Conservation (phyloP, 2,797 vertebrate genomes). For the Acanthopagrus latus region DNA sequence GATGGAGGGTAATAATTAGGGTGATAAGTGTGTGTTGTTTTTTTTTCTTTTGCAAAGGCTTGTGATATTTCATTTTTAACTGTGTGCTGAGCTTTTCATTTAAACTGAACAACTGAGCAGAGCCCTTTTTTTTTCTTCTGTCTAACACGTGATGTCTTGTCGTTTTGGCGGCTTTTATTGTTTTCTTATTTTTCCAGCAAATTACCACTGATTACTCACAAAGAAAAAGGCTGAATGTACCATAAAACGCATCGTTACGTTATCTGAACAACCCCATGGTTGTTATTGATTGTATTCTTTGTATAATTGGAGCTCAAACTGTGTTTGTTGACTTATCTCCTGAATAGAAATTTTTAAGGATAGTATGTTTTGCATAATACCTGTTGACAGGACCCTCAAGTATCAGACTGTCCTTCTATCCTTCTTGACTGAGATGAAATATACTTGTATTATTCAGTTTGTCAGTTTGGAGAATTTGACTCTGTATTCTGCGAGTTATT, state of each 20-base stretch:
- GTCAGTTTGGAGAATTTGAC: not conserved
- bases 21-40: not conserved
- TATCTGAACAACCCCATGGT: not conserved
- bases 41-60: not conserved
- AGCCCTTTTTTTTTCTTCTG: conserved; percentile 33
- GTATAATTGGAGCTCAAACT: conserved; percentile 11
- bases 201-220: not conserved
- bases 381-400: conserved; percentile 54
- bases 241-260: conserved; percentile 24
- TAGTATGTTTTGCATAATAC: conserved; percentile 51
- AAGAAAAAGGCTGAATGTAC: not conserved
- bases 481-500: not conserved
- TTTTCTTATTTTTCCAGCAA: not conserved
- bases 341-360: conserved; percentile 2
- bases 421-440: not conserved
- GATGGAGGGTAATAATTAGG: conserved; percentile 1
- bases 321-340: conserved; percentile 10
- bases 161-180: conserved; percentile 6
- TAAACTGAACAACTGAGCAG: conserved; percentile 16
- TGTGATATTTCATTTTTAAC: not conserved
- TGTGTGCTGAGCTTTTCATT: not conserved
- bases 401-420: not conserved
- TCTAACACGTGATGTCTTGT: conserved; percentile 48
- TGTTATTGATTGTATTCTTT: conserved; percentile 31
- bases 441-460: not conserved